A percentile compares a stretch with the other conserved stretches of the same genome.
phyloP scores from a whole-genome alignment of 2,113 vertebrate species.

The Lepisosteus osseus region DNA sequence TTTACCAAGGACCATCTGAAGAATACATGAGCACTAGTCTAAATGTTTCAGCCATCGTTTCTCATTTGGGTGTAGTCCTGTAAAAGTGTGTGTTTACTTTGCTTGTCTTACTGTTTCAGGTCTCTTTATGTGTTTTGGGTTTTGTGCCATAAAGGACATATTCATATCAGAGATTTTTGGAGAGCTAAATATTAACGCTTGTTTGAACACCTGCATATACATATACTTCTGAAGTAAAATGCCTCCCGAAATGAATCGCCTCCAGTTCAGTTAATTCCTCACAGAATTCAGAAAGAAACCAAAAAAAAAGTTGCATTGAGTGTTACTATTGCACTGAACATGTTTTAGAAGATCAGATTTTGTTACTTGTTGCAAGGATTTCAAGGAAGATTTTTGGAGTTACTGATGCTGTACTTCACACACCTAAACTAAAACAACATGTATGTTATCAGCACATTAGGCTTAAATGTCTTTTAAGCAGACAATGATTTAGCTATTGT shows the following conservation, averaged over 20 bases:
- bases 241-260: neutral
- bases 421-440: no score
- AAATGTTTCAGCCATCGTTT: neutral
- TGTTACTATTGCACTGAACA: no score
- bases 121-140: neutral
- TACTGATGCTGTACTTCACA: no score
- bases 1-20: slow-evolving; percentile 6
- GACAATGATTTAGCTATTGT: no score
- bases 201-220: slow-evolving; percentile 5
- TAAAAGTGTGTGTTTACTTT: neutral
- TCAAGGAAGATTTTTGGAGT: no score
- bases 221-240: neutral
- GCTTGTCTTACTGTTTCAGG: neutral
- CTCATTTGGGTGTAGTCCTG: neutral
- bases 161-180: neutral
- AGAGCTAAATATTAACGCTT: neutral
- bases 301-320: no score
- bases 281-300: no score
- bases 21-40: slow-evolving; percentile 1
- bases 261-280: neutral
- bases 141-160: neutral
- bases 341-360: no score
- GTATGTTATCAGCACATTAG: no score
- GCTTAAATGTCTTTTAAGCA: no score
- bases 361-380: no score